phyloP scores from a whole-genome alignment of 2,113 vertebrate species.

The Anarhynchus alexandrinus region DNA sequence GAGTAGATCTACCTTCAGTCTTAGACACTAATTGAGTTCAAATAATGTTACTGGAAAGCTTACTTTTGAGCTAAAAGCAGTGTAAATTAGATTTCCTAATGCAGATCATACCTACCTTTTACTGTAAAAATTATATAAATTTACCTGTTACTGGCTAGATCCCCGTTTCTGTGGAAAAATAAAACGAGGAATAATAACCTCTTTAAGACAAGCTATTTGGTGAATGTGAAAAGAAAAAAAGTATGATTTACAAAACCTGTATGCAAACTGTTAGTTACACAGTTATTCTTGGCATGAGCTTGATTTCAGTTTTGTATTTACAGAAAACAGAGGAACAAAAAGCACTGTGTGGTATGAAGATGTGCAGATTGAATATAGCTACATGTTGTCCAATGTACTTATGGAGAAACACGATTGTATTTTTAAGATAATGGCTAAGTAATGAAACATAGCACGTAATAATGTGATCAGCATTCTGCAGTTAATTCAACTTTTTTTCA shows the following conservation, averaged over 20 bases:
- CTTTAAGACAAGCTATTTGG: background rate
- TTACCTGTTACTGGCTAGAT: background rate
- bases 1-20: background rate
- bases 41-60: background rate
- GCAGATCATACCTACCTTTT: background rate
- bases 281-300: background rate
- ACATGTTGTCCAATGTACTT: rapidly evolving
- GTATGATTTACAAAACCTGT: background rate
- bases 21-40: background rate
- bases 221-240: background rate
- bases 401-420: background rate
- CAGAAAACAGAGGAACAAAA: background rate
- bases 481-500: background rate
- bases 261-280: background rate
- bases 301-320: background rate
- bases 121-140: background rate
- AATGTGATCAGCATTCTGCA: background rate
- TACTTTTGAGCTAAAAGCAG: background rate
- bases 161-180: background rate
- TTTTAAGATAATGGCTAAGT: background rate
- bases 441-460: background rate
- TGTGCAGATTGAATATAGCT: background rate
- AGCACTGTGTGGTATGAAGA: background rate
- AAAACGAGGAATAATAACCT: background rate
- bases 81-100: background rate